These are phyloP conservation scores for Rambutsinella grinnellia DNA, from an alignment of 2,888 invertebrate species.

Conservation along the genomic window DNA sequence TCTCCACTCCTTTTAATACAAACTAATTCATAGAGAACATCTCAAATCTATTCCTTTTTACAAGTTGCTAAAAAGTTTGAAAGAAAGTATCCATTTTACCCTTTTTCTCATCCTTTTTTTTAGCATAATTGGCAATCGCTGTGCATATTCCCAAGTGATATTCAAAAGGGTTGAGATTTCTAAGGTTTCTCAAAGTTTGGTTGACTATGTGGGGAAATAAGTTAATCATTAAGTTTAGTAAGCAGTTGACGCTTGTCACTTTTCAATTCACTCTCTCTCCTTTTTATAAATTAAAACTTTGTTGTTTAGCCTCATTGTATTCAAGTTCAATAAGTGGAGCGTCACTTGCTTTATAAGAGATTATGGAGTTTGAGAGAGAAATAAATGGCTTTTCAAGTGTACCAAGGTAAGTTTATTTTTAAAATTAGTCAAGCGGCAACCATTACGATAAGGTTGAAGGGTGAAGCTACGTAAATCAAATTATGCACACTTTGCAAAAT, in stretches of 20 bases:
- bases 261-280: background rate
- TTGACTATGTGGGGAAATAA: too few species aligned
- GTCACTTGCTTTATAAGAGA: too few species aligned
- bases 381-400: too few species aligned
- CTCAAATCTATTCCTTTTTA: background rate
- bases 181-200: too few species aligned
- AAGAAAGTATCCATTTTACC: background rate
- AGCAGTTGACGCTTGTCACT: too few species aligned
- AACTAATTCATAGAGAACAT: background rate
- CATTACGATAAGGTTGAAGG: conserved; percentile 28
- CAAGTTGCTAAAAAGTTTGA: background rate
- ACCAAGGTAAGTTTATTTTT: too few species aligned
- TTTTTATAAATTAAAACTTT: background rate
- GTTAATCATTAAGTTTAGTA: too few species aligned
- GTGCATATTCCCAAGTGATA: background rate
- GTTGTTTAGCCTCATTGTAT: background rate
- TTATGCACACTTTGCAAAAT: background rate
- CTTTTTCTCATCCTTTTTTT: background rate
- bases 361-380: too few species aligned
- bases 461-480: conserved; percentile 33
- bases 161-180: background rate
- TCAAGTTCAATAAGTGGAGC: background rate
- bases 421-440: conserved; percentile 31
- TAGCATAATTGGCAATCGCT: background rate
- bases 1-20: too few species aligned